Evolutionary conservation across 2,797 vertebrate species (phyloP), one percentile per base, ranked within the genome.

Genomic region (Ciconia nigra): DNA sequence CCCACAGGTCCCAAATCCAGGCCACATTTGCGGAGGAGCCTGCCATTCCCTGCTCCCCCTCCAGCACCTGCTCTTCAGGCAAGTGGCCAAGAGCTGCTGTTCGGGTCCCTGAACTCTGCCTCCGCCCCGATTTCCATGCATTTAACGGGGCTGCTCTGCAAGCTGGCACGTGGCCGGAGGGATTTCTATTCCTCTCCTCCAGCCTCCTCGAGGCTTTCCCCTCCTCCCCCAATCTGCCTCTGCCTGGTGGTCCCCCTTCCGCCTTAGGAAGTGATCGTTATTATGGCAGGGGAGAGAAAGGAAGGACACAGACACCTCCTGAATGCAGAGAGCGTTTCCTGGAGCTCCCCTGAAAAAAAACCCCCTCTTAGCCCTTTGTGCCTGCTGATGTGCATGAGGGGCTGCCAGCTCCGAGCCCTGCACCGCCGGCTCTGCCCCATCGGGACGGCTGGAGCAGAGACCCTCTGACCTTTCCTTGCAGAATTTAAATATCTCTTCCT

Each of bases 31-130:
- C 33, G 88, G 90, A 91, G 96, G 95, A 83, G 94, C 95, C 85
- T 61, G 78, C 14, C 14, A 46, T 57, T 91, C 88, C 77, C 83
- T 10, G 62, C 70, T 52, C 39, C 89, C 58, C 87, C 93, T 92
- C 82, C 94, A 94, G 97, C 98, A 98, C 97, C 98, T 98, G 98
- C 98, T 97, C 86, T 94, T 29, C 87, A 63, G 98, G 97, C 98
- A 90, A 55, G 86, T 18, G 96, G 98, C 98, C 98, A 98, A 97
- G 92, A 16, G 62, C 93, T 63, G 97, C 97, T 91, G 96, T 74
- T 92, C 9, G 54, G 97, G 96, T 80, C 95, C 96, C 97, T 76
- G 95, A 63, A 70, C 97, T 71, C 96, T 96, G 97, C 95, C 97
- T 97, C 96, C 54, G 37, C 97, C 97, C 97, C 42, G 71, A 97